These are phyloP conservation scores for Cladopsammia gracilis DNA, from an alignment of 64 coral and sea anemone genomes.

Conservation along the genomic window DNA sequence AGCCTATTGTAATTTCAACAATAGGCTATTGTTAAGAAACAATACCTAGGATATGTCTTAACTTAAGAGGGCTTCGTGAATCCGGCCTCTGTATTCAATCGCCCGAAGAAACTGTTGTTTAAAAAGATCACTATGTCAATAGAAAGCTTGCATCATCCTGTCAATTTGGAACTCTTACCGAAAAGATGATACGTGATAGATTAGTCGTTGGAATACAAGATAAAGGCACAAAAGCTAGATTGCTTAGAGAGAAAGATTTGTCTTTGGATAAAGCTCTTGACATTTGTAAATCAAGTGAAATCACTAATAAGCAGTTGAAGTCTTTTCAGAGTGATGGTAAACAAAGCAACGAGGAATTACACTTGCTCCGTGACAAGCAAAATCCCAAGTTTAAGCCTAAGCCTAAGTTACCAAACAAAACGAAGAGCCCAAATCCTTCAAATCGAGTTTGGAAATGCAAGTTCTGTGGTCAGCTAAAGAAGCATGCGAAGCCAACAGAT, in stretches of 20 bases:
- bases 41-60: too few species aligned
- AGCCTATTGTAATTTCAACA: too few species aligned
- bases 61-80: too few species aligned
- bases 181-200: constrained; percentile 51
- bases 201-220: constrained; percentile 54
- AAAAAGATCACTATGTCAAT: constrained; percentile 30
- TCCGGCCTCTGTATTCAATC: constrained; percentile 50
- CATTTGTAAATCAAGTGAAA: constrained; percentile 71
- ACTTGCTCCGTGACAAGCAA: neutral
- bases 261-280: constrained; percentile 61
- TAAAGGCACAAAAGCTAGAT: constrained; percentile 43
- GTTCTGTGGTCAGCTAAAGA: constrained; percentile 9
- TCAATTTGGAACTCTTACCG: constrained; percentile 46
- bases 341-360: neutral
- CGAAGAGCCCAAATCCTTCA: neutral
- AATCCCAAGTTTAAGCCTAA: neutral
- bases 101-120: constrained; percentile 45
- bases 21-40: too few species aligned
- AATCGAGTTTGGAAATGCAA: neutral
- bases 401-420: neutral
- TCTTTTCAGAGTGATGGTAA: constrained; percentile 27
- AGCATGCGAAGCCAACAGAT: constrained; percentile 30
- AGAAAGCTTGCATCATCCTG: constrained; percentile 55
- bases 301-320: constrained; percentile 72
- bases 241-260: constrained; percentile 70